These are phyloP conservation scores for Blastobasis lacticolella DNA, from an alignment of 2,888 invertebrate species.

Conservation along the genomic window DNA sequence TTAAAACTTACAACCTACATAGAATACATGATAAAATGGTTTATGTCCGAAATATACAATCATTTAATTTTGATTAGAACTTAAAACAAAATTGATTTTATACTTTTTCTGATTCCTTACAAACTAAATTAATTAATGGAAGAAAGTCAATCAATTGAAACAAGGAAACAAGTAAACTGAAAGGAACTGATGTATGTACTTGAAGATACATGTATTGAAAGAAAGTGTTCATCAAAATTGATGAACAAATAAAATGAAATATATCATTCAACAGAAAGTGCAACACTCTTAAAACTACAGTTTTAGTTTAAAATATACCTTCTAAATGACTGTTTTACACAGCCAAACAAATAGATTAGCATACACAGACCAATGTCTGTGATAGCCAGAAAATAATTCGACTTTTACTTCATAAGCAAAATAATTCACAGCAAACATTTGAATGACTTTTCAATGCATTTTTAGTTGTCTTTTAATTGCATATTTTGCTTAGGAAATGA, in stretches of 20 bases:
- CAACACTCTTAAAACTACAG: too few relatives aligned
- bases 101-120: constrained; percentile 45
- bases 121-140: constrained; percentile 50
- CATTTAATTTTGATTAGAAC: constrained; percentile 55
- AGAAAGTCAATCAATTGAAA: constrained; percentile 34
- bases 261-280: too few relatives aligned
- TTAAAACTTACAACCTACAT: constrained; percentile 35
- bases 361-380: too few relatives aligned
- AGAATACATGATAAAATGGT: constrained; percentile 56
- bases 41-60: constrained; percentile 66
- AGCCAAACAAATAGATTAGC: too few relatives aligned
- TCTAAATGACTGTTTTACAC: too few relatives aligned
- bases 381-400: background rate
- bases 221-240: too few relatives aligned
- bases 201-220: too few relatives aligned
- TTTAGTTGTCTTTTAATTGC: too few relatives aligned
- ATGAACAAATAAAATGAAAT: too few relatives aligned
- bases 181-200: constrained; percentile 26
- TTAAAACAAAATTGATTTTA: constrained; percentile 59
- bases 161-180: constrained; percentile 15
- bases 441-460: too few relatives aligned
- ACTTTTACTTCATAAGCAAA: constrained; percentile 11
- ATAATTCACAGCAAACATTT: constrained; percentile 23
- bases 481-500: too few relatives aligned
- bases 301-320: too few relatives aligned